A percentile compares a stretch with the other conserved stretches of the same genome.
phyloP scores from a whole-genome alignment of 2,113 vertebrate genomes.

The Murina feae region DNA sequence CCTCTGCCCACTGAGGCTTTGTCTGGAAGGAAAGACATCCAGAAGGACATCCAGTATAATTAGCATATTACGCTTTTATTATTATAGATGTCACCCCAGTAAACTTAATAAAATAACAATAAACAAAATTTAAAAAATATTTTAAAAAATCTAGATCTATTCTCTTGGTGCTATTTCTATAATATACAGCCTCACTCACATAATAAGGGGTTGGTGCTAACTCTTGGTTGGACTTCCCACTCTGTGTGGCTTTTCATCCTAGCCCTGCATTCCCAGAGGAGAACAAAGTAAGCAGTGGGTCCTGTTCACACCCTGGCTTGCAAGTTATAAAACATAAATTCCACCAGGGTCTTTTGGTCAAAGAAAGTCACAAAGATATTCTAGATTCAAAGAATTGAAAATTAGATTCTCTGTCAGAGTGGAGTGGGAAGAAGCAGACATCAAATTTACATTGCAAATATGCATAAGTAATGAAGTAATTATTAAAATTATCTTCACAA shows the following conservation, averaged over 20 bases:
- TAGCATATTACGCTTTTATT: too few species aligned
- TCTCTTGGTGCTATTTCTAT: not conserved
- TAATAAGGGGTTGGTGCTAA: not conserved
- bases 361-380: not conserved
- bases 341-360: not conserved
- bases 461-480: not conserved
- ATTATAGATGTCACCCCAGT: too few species aligned
- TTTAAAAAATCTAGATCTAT: not conserved
- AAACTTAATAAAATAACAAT: not conserved
- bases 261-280: not conserved
- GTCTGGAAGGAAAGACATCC: too few species aligned
- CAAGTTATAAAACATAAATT: not conserved
- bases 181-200: not conserved
- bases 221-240: not conserved
- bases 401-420: not conserved
- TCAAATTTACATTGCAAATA: not conserved
- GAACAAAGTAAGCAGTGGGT: not conserved
- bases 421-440: not conserved
- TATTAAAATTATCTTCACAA: not conserved
- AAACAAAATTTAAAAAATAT: not conserved
- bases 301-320: not conserved
- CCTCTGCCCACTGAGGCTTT: too few species aligned
- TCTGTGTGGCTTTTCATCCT: not conserved
- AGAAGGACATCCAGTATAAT: too few species aligned
- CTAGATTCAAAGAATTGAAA: not conserved